Evolutionary conservation across 92 coral and sea anemone genomes (phyloP), one percentile per base, ranked within the genome.

Genomic region (Porites evermanni): DNA sequence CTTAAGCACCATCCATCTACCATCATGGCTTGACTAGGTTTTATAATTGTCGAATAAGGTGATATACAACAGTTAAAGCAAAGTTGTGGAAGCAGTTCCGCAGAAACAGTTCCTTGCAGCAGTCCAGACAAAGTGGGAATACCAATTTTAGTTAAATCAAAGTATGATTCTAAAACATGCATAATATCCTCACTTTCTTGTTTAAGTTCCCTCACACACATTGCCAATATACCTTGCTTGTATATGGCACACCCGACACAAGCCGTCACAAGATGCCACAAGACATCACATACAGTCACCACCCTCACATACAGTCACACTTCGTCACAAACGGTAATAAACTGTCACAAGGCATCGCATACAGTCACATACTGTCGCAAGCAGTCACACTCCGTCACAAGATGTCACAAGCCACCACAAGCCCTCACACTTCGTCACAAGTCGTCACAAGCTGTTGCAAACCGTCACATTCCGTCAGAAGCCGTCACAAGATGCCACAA

Each of bases 121-220:
- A 74, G 29, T 26, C 52, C 78, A 74, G 44, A 52, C 59, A 74
- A 53, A 74, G 78, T 53, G 64, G 64, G 78, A 74, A 74, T 74
- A 12, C 78, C 64, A n/a, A 53, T 74, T 53, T 70, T 53, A 1
- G 54, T 53, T 70, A 70, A 13, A 70, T 70, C 74, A 70, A 18
- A n/a, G 74, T 70, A 38, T 24, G 44, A 38, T 70, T 70, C 53
- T 24, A 26, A 18, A 70, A 24, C n/a, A 29, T 29, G 74, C 14
- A n/a, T 12, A 26, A 70, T 70, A 13, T 70, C 74, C 19, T 70
- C 74, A 70, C 52, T 70, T 70, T 70, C 7, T 26, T 26, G 74
- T 70, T 70, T 70, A 29, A 52, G 19, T 74, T 24, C 65, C 78
- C 23, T 74, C 64, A 74, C 78, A 18, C 77, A 53, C 78, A 4